Evolutionary conservation across 2,113 vertebrate species (phyloP), one percentile per base, ranked within the genome.

Genomic region (Mesocricetus auratus): DNA sequence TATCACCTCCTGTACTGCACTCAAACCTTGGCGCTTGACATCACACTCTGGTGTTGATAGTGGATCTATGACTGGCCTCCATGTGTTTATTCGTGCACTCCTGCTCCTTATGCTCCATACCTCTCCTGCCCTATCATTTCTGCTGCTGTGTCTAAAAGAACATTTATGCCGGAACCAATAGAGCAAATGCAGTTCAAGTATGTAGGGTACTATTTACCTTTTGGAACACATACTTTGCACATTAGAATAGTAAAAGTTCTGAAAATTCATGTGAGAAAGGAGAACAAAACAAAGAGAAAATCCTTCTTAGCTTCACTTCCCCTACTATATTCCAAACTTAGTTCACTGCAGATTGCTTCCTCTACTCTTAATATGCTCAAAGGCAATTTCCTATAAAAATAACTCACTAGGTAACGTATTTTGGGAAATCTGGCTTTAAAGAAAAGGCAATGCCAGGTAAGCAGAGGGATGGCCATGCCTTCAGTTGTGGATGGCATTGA

Each of bases 321-420:
- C 5, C 4, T n/a, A 39, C 13, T 22, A 64, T 33, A 8, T 93
- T n/a, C 42, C 42, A 71, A 88, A 73, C 31, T 78, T 91, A 87
- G 74, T 53, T 75, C 26, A 19, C 22, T 50, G 39, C 29, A 2
- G 39, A 68, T 21, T 69, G 8, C 7, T n/a, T 1, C 24, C 42
- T 53, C 2, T 39, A 47, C 31, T 58, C n/a, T 88, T 81, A 68
- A 89, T 1, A 53, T 75, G 39, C 90, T 90, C 21, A 56, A 62
- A 86, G 50, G 36, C 11, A 86, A 42, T 86, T 87, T 96, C 53
- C 17, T 87, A 8, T 92, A 77, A 95, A 96, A 87, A 94, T 75
- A 83, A 3, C 87, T 93, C 94, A 85, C 93, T 50, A 77, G 36
- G 24, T 47, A 87, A 64, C 7, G 53, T 4, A 47, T 22, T 91